phyloP scores from a whole-genome alignment of 2,113 vertebrate genomes.

The Gracilinanus agilis region DNA sequence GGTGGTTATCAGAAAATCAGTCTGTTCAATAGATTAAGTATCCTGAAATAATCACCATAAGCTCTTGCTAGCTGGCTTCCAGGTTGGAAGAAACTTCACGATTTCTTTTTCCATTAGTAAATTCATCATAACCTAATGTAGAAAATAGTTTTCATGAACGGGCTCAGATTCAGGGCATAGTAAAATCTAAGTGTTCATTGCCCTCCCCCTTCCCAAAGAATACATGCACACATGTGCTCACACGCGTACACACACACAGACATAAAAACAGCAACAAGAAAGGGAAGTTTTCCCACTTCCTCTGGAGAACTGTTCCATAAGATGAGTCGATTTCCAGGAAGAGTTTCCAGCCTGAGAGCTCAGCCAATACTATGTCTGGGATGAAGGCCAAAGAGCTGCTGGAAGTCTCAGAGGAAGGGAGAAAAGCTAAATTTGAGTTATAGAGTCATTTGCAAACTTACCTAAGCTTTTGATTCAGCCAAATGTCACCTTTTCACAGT shows the following conservation, averaged over 20 bases:
- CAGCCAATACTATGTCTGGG: constrained; percentile 65
- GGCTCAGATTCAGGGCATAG: constrained; percentile 4
- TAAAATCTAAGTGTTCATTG: constrained; percentile 29
- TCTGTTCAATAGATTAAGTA: neutral
- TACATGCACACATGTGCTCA: neutral
- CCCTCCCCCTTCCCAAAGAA: neutral
- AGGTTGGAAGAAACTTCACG: neutral
- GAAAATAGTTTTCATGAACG: constrained; percentile 17
- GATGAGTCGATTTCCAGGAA: constrained; percentile 53
- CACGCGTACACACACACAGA: no score
- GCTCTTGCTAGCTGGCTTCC: constrained; percentile 9
- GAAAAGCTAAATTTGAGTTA: constrained; percentile 46
- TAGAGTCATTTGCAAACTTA: constrained; percentile 61
- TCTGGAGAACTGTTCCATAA: constrained; percentile 51
- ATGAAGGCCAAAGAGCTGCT: constrained; percentile 62
- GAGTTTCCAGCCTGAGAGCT: constrained; percentile 37
- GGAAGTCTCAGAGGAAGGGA: constrained; percentile 32
- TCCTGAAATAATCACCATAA: neutral
- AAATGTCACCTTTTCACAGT: constrained; percentile 64
- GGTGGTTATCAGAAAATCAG: constrained; percentile 8
- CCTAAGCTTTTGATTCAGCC: constrained; percentile 54
- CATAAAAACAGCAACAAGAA: constrained; percentile 46
- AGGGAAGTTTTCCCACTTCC: constrained; percentile 53
- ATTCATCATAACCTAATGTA: neutral
- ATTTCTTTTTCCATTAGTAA: constrained; percentile 35